Conservation (phyloP, 2,797 vertebrate species). For the Graptemys geographica region DNA sequence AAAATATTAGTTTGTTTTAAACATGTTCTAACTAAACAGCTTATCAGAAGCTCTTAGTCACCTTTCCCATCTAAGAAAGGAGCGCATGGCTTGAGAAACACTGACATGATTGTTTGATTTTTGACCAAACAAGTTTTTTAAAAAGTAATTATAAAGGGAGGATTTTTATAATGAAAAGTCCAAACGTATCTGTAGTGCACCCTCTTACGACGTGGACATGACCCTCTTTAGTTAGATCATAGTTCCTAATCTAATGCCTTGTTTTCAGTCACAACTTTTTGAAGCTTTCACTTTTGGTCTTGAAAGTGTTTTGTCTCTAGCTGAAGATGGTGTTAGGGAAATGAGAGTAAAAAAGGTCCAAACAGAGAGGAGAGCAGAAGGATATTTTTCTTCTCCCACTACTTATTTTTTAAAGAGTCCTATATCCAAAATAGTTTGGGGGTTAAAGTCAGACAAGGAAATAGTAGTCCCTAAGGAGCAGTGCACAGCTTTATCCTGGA, state of each 20-base stretch:
- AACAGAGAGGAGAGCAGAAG: background rate
- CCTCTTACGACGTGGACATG: background rate
- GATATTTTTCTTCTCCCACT: background rate
- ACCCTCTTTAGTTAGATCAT: background rate
- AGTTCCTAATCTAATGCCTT: background rate
- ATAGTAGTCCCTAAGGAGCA: background rate
- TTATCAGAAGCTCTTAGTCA: background rate
- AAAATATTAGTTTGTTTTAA: background rate
- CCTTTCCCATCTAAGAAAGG: too few species aligned
- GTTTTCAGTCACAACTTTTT: background rate
- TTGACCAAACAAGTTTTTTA: background rate
- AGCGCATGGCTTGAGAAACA: background rate
- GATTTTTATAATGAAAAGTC: background rate
- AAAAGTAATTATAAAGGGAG: background rate
- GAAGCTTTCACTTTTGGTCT: background rate
- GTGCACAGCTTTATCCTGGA: background rate
- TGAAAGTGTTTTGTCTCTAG: background rate
- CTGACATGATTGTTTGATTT: background rate
- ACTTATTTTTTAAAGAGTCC: background rate
- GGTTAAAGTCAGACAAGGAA: background rate
- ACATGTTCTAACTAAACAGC: too few species aligned
- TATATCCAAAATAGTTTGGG: background rate
- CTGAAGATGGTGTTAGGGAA: background rate
- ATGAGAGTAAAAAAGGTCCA: background rate
- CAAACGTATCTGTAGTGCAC: background rate